Conservation (phyloP, 2,113 vertebrate genomes). For the Anthoscopus minutus region DNA sequence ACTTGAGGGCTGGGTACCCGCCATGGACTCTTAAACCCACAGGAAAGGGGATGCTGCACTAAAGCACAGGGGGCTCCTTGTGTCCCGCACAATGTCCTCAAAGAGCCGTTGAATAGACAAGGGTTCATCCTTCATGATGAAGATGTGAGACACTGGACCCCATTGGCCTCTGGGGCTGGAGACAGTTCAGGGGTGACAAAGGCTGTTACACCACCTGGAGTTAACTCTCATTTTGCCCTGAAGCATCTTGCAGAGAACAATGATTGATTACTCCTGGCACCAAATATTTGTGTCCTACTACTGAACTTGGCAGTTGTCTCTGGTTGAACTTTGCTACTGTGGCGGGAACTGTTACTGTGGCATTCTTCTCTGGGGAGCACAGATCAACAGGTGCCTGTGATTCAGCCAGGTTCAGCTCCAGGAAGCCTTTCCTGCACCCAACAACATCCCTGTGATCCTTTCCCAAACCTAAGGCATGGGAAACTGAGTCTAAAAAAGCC, state of each 20-base stretch:
- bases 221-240: not conserved
- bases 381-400: not conserved
- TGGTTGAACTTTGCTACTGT: not conserved
- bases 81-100: not conserved
- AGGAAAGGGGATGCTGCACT: not conserved
- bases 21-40: not conserved
- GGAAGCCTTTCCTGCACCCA: not conserved
- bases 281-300: not conserved
- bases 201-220: not conserved
- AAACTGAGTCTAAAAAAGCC: not conserved
- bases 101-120: not conserved
- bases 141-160: not conserved
- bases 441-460: not conserved
- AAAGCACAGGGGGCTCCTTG: not conserved
- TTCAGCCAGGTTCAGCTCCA: not conserved
- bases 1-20: not conserved
- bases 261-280: not conserved
- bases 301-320: not conserved
- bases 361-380: not conserved
- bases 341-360: accelerated
- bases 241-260: not conserved
- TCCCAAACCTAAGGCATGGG: not conserved
- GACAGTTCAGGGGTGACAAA: not conserved
- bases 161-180: not conserved
- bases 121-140: not conserved